Conservation (phyloP, 2,888 invertebrate species). For the Timema cristinae region DNA sequence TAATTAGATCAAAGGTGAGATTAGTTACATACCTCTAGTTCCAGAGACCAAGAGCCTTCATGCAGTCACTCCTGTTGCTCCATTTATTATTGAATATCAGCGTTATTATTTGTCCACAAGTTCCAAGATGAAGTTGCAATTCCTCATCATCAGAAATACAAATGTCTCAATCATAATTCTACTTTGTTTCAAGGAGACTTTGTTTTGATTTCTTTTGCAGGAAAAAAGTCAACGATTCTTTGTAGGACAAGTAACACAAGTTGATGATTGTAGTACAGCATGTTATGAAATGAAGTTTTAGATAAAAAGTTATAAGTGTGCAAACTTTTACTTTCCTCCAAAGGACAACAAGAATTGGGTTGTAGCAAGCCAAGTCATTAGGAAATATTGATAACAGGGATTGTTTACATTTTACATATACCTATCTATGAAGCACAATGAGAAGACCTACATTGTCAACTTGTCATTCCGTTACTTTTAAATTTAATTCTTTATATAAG, state of each 20-base stretch:
- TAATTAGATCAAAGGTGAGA: constrained; percentile 4
- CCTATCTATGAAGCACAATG: no score
- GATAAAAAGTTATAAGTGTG: constrained; percentile 5
- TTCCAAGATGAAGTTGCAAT: no score
- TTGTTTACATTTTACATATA: background rate
- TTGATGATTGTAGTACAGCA: background rate
- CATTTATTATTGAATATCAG: constrained; percentile 2
- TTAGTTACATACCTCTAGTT: constrained; percentile 16
- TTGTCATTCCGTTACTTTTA: no score
- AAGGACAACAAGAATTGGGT: constrained; percentile 17
- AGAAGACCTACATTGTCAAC: no score
- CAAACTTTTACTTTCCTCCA: constrained; percentile 12
- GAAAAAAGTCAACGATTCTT: constrained; percentile 12
- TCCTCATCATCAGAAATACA: no score
- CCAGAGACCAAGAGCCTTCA: constrained; percentile 3
- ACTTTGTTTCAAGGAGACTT: background rate
- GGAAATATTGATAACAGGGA: background rate
- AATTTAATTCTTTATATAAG: no score
- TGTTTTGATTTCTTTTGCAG: constrained; percentile 14
- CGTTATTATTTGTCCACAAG: background rate
- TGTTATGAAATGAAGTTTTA: constrained; percentile 6
- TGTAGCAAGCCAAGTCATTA: constrained; percentile 12
- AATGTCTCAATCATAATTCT: no score
- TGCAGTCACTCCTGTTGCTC: constrained; percentile 14
- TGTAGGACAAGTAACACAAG: constrained; percentile 11